Conservation (phyloP, 1,140 invertebrate genomes). For the Scaptomyza graminum region DNA sequence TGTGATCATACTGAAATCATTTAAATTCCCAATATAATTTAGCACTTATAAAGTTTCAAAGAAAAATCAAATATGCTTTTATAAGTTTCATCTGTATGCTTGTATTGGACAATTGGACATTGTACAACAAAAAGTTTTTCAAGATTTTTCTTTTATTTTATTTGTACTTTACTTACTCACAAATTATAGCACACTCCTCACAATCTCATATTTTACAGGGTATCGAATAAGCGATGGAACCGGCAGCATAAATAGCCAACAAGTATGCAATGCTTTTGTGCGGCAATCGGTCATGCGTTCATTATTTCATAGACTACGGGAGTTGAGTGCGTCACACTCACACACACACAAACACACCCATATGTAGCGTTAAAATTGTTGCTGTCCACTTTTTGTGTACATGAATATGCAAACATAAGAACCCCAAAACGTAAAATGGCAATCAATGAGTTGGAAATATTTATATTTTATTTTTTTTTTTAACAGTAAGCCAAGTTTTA, state of each 20-base stretch:
- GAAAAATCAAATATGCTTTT: too few species aligned
- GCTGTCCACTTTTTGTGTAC: conserved; percentile 38
- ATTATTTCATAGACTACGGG: conserved; percentile 77
- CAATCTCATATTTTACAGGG: conserved; percentile 1
- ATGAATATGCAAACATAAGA: conserved; percentile 67
- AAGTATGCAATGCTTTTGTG: conserved; percentile 55
- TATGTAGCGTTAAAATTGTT: conserved; percentile 39
- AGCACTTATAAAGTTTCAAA: too few species aligned
- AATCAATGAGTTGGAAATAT: conserved; percentile 83
- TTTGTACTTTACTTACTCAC: too few species aligned
- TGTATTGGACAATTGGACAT: too few species aligned
- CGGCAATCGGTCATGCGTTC: conserved; percentile 79
- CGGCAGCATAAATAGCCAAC: conserved; percentile 40
- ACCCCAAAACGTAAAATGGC: conserved; percentile 51
- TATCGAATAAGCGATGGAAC: conserved; percentile 46
- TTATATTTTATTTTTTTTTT: conserved; percentile 37
- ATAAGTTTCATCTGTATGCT: too few species aligned
- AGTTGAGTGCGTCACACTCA: conserved; percentile 49
- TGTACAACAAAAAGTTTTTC: too few species aligned
- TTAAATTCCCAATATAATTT: neutral
- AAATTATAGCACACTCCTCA: neutral
- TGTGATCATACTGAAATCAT: neutral
- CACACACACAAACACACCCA: conserved; percentile 30
- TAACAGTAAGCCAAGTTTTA: conserved; percentile 36
- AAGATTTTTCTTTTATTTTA: too few species aligned